Conservation (phyloP, 2,113 vertebrate species). For the Cyprinodon variegatus region DNA sequence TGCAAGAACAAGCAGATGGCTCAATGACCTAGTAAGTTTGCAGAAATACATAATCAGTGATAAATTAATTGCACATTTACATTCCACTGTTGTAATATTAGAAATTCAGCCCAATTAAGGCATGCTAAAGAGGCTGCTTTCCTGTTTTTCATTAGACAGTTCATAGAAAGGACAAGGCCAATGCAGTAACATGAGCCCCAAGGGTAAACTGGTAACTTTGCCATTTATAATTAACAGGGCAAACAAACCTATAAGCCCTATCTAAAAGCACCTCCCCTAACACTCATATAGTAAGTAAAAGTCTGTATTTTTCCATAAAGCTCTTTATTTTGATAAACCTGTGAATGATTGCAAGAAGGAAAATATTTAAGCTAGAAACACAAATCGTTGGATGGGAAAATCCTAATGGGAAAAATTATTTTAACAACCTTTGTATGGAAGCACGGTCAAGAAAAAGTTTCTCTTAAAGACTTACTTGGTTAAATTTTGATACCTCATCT, state of each 20-base stretch:
- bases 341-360: neutral
- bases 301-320: no score
- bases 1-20: slow-evolving; percentile 70
- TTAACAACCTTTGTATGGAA: neutral
- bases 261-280: neutral
- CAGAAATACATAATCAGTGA: neutral
- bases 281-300: neutral
- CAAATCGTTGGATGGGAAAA: neutral
- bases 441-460: no score
- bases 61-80: neutral
- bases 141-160: neutral
- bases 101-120: neutral
- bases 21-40: slow-evolving; percentile 57
- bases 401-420: neutral
- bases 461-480: neutral
- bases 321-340: neutral
- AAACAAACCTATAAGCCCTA: neutral
- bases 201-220: neutral
- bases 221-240: neutral
- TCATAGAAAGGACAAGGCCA: neutral
- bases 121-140: neutral
- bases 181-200: neutral
- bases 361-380: neutral
- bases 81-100: neutral
- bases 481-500: neutral